Evolutionary conservation across 2,113 vertebrate species (phyloP), one percentile per base, ranked within the genome.

Genomic region (Bucco capensis): DNA sequence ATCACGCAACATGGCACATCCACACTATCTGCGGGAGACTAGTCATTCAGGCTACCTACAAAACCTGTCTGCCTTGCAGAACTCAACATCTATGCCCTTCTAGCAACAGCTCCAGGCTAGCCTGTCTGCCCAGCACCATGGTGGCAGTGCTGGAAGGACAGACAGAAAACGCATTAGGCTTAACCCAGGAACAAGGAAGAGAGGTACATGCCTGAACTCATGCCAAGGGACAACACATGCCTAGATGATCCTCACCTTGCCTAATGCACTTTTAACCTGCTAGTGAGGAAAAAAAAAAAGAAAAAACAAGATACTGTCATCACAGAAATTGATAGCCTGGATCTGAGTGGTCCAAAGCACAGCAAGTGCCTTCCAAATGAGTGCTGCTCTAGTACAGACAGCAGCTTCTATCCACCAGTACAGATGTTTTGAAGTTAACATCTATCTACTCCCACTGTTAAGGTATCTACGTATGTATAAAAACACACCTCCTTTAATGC

Each of bases 21-120:
- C 78, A 25, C 66, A 17, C 74, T 70, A 90, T 67, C 79, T 58
- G 67, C 14, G 0, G 62, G 31, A 93, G 54, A 92, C 78, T 76
- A 3, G 1, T 93, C 82, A 94, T n/a, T 50, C 78, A 57, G 58
- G 67, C 82, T 62, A 31, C 93, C 84, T 70, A 91, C 93, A 79
- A 65, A 96, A 96, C 95, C 93, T 19, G 94, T 93, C 82, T 76
- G 77, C 94, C 91, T 75, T 85, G 91, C 84, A 93, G 50, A 93
- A 89, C 93, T 19, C 89, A 60, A 54, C 84, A 82, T 18, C 78
- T 3, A 0, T 89, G 71, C 85, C 91, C 91, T 91, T 87, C 93
- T 3, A 96, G 95, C 93, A 91, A 89, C 58, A 91, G 91, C 94
- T 89, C 58, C 67, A 19, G 89, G 95, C 84, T 56, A 93, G 91